A percentile compares a stretch with the other conserved stretches of the same genome.
These are phyloP conservation scores for Trachelus troglodyta DNA, from an alignment of 2,888 invertebrate genomes.

Conservation along the genomic window DNA sequence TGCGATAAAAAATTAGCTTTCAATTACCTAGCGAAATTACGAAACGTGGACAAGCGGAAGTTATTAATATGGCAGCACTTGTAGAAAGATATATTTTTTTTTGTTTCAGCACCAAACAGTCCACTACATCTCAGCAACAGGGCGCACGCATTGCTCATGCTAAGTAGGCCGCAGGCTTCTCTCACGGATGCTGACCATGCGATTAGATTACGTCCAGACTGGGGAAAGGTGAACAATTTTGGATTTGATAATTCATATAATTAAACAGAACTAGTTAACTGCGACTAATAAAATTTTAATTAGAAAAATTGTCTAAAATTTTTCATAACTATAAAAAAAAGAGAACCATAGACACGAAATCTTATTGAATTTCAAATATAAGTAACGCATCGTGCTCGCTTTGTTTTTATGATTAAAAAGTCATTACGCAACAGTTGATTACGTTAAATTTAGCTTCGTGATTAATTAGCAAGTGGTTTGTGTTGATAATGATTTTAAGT, in stretches of 20 bases:
- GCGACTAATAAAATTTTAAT: background rate
- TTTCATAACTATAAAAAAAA: background rate
- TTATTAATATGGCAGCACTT: background rate
- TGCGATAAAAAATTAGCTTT: too few species aligned
- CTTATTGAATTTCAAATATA: background rate
- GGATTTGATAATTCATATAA: background rate
- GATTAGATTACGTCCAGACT: slow-evolving; percentile 72
- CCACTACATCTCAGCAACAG: slow-evolving; percentile 74
- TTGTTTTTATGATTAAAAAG: background rate
- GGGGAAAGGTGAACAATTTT: slow-evolving; percentile 72
- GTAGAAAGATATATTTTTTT: slow-evolving; percentile 25
- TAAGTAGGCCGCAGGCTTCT: slow-evolving; percentile 73
- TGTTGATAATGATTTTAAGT: background rate
- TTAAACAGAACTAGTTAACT: background rate
- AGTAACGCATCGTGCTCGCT: background rate
- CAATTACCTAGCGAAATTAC: too few species aligned
- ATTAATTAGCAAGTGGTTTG: background rate
- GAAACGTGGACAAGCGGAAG: background rate
- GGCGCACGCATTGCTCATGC: slow-evolving; percentile 72
- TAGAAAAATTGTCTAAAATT: background rate
- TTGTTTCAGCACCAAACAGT: slow-evolving; percentile 73
- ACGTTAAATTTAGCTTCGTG: background rate
- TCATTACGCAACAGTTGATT: background rate
- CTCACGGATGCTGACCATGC: slow-evolving; percentile 76
- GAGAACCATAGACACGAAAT: too few species aligned